Evolutionary conservation across 2,888 invertebrate genomes (phyloP), one percentile per base, ranked within the genome.

Genomic region (Exephanes ischioxanthus): DNA sequence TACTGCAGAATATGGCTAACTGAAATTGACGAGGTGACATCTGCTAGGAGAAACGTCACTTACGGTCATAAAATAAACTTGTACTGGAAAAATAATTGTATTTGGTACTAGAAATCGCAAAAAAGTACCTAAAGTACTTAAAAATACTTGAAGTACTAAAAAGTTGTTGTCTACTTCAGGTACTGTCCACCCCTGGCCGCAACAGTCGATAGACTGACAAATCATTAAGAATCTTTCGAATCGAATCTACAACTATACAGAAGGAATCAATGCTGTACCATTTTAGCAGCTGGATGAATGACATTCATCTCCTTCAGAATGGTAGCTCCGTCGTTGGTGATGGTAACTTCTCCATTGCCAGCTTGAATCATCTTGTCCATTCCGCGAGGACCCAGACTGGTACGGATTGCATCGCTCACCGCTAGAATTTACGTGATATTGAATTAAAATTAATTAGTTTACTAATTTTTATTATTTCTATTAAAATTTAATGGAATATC

Each of bases 331-430:
- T 99, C 99, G 95, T 99, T 99, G 77, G 99, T 99, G 87, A 99
- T 99, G 2, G 99, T 99, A 0, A 99, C 99, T 95, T 99, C 99
- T 7, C 99, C 99, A 95, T 98, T 99, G 51, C 97, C 96, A 51
- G 98, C 95, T 95, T 99, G 99, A 91, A 99, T 99, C 99, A 99
- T 99, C 96, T 99, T 99, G 94, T 99, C 99, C 99, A 99, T 99
- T 87, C 99, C 99, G 90, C 98, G 96, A 26, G 99, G 99, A 4
- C 99, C 99, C 94, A 99, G 95, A 95, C 99, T 99, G 16, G 99
- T 99, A 86, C 99, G 97, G 92, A 99, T 98, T 16, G 99, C 99
- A 98, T 99, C 98, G 87, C 99, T 98, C 78, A 99, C 99, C 95
- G 99, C 99, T 99, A 94, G 96, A 95, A 70, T 90, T 85, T 88